A percentile compares a stretch with the other conserved stretches of the same genome.
Evolutionary conservation across 2,888 invertebrate species (phyloP).

Genomic region (Blastobasis adustella): DNA sequence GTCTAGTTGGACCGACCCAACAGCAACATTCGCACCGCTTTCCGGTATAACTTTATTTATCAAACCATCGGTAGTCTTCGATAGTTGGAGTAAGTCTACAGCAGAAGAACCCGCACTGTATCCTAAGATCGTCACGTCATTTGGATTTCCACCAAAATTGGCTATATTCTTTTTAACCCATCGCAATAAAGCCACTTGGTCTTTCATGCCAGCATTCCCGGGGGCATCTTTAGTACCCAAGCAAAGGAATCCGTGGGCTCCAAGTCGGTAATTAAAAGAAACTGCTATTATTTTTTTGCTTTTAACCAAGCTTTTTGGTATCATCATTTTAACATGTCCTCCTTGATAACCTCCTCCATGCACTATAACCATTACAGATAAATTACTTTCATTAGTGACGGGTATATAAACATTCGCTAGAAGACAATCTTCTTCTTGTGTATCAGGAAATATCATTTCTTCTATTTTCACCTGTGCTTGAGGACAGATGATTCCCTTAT

Average conservation of each 20-base stretch:
- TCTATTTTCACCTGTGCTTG: constrained; percentile 18
- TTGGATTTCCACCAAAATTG: too few species aligned
- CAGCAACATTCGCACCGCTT: too few species aligned
- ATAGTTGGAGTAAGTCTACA: too few species aligned
- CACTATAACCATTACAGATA: constrained; percentile 26
- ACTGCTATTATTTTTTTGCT: constrained; percentile 23
- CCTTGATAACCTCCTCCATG: constrained; percentile 29
- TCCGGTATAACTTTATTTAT: too few species aligned
- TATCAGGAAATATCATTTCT: too few species aligned
- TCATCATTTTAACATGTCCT: constrained; percentile 16
- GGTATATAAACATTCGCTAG: constrained; percentile 43
- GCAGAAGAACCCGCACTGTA: too few species aligned
- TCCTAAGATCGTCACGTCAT: too few species aligned
- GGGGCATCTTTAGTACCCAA: constrained; percentile 30
- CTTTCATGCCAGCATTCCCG: constrained; percentile 41
- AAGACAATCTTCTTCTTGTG: constrained; percentile 41
- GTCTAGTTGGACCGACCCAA: constrained; percentile 30
- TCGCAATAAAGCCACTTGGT: constrained; percentile 34
- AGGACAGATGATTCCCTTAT: constrained; percentile 25
- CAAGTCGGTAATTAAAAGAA: constrained; percentile 35
- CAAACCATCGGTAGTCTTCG: too few species aligned
- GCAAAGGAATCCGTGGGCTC: constrained; percentile 28
- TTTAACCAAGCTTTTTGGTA: constrained; percentile 16
- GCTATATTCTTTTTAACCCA: constrained; percentile 45
- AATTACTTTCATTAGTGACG: constrained; percentile 24